Evolutionary conservation across 2,888 invertebrate genomes (phyloP), one percentile per base, ranked within the genome.

Genomic region (Rhagonycha fulva): DNA sequence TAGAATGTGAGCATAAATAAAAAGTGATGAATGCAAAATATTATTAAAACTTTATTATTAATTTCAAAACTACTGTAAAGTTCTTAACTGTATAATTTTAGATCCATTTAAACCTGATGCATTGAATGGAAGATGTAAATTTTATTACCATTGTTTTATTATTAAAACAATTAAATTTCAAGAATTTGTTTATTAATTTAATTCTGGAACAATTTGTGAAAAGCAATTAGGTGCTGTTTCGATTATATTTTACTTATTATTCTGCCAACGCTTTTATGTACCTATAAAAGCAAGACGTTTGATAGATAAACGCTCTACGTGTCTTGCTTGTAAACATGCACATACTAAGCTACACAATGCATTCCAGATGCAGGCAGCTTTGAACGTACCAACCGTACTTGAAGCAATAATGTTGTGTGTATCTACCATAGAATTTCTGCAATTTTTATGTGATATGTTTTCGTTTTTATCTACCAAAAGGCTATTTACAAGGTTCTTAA

Each of bases 301-400:
- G 71, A 72, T 66, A 72, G 71, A 72, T 72, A 72, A 72, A 72
- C 71, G 47, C 14, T 9, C 10, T 67, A 72, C 71, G 71, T 66
- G 71, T 14, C 47, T 60, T 19, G 71, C 24, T 24, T 72, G 23
- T 10, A 60, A 72, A 66, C 24, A 26, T 23, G 3, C 19, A 24
- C 63, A 19, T 47, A 66, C 60, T 62, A 61, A 67, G 23, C 71
- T 47, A 9, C 67, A 66, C 71, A 72, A 66, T 72, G 71, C 71
- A 67, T 23, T 14, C 66, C 71, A 60, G 66, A 47, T 72, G 32
- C 66, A 67, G 26, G 19, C 60, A n/a, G 26, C 67, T 60, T 24
- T 24, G 12, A 12, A 66, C 9, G 62, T 62, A 23, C 63, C 12
- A 12, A 12, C 32, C 32, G n/a, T 32, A 47, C 47, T 47, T 47